Evolutionary conservation across 2,797 vertebrate species (phyloP), one percentile per base, ranked within the genome.

Genomic region (Tympanoctomys barrerae): DNA sequence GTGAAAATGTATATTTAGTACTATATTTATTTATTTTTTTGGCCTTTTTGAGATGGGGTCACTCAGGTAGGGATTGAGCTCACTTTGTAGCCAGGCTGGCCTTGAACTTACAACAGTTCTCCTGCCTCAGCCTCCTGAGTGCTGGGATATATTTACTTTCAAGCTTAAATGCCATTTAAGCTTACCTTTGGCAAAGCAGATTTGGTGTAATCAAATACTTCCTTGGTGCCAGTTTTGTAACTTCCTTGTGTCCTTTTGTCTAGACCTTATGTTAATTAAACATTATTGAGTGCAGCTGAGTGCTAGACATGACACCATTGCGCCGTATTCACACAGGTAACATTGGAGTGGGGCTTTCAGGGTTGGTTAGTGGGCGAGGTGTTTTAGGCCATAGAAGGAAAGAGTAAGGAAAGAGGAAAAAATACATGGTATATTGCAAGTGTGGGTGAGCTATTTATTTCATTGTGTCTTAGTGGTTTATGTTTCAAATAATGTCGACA

Each of bases 161-260:
- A 33, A 66, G 64, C 64, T 33, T 66, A 66, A 66, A 66, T 66
- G 26, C 59, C 39, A n/a, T 85, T 86, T 33, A 61, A 42, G 28
- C 86, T 89, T 92, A 75, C 62, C 77, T 92, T 96, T 77, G 66
- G 66, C 61, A 54, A 96, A 92, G 49, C 42, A 94, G 61, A 52
- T 59, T 89, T 39, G 22, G 1, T 33, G 14, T 59, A 42, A 87
- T n/a, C 73, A 79, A 68, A 61, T 89, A 64, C 11, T 84, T 57
- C n/a, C 39, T 64, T 79, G 70, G 59, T 49, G 11, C 57, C 87
- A 80, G 68, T 79, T 90, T 75, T 93, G 42, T 81, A 78, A 90
- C 61, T 80, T 87, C 33, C 89, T 83, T 92, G n/a, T 62, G 64
- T 94, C 36, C 36, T 93, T 80, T 68, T 73, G 26, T 70, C 36